Evolutionary conservation across 2,888 invertebrate genomes (phyloP).

Genomic region (Crepidodera aurea): DNA sequence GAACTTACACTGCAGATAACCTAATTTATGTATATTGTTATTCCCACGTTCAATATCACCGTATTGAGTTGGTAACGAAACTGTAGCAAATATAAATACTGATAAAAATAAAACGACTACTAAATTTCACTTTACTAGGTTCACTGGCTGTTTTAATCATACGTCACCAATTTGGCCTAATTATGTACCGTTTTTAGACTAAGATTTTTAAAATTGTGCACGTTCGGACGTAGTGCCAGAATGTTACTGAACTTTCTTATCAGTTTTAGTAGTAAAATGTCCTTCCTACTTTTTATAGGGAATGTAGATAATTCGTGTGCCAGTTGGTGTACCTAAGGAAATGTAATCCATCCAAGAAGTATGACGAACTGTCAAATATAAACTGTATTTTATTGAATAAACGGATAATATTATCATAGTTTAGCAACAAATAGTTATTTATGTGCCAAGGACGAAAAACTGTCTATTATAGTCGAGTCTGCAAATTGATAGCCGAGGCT

Average conservation of each 20-base stretch:
- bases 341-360: no score
- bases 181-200: not conserved
- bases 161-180: not conserved
- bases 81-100: not conserved
- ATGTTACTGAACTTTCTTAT: not conserved
- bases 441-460: no score
- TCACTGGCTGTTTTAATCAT: not conserved
- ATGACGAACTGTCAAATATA: no score
- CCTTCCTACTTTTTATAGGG: not conserved
- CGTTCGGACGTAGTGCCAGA: not conserved
- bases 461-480: no score
- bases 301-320: not conserved
- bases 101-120: not conserved
- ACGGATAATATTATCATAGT: no score
- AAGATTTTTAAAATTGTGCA: not conserved
- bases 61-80: not conserved
- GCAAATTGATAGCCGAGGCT: no score
- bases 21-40: not conserved
- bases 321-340: not conserved
- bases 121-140: not conserved
- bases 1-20: constrained; percentile 4
- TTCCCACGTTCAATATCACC: not conserved
- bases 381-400: no score
- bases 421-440: no score
- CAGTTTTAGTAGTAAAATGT: not conserved